Conservation (phyloP, 1,140 invertebrate genomes). For the Portunus trituberculatus region DNA sequence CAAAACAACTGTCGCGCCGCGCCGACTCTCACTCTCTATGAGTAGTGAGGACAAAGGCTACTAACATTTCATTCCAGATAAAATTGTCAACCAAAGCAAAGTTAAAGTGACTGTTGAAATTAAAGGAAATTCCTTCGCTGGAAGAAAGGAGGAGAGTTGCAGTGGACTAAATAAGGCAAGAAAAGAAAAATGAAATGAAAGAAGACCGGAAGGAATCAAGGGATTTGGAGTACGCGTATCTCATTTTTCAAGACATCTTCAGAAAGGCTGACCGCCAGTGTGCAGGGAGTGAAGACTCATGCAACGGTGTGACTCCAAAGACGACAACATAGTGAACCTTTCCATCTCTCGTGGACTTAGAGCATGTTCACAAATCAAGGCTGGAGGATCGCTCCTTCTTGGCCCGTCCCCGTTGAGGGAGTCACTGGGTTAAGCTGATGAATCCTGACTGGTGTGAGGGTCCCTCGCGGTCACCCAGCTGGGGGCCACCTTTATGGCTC, state of each 20-base stretch:
- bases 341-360: neutral
- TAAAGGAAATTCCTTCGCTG: too few relatives aligned
- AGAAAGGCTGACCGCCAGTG: neutral
- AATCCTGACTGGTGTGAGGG: neutral
- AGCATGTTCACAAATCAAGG: neutral
- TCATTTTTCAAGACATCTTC: neutral
- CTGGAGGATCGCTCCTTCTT: neutral
- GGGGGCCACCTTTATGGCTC: constrained; percentile 5
- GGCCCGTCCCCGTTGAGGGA: neutral
- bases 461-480: neutral
- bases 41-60: too few relatives aligned
- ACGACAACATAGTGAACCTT: neutral
- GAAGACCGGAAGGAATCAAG: neutral
- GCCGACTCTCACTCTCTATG: too few relatives aligned
- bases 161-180: too few relatives aligned
- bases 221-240: neutral
- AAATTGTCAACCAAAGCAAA: too few relatives aligned
- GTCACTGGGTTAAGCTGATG: constrained; percentile 18
- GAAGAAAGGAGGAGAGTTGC: too few relatives aligned
- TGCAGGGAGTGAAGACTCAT: neutral
- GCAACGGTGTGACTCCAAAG: neutral
- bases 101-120: too few relatives aligned
- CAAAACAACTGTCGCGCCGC: too few relatives aligned
- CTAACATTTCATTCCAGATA: too few relatives aligned
- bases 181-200: too few relatives aligned